Evolutionary conservation across 2,888 invertebrate species (phyloP).

Genomic region (Caenorhabditis drosophilae): DNA sequence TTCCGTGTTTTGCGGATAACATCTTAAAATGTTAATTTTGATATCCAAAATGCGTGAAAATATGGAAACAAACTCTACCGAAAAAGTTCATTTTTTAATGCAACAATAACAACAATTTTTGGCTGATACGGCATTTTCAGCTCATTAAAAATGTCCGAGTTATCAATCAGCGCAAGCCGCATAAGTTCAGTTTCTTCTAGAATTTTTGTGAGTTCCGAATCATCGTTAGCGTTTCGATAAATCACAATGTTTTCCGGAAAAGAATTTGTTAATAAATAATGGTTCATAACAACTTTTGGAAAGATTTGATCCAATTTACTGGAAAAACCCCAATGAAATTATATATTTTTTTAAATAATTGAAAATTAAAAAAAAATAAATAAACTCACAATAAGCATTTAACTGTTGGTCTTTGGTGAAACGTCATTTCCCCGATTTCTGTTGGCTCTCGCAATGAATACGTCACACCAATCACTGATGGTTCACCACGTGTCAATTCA

Average conservation of each 20-base stretch:
- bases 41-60: no score
- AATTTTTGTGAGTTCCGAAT: neutral
- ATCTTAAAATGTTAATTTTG: no score
- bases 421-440: neutral
- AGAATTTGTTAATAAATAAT: no score
- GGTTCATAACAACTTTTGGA: neutral
- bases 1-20: no score
- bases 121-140: no score
- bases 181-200: neutral
- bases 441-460: neutral
- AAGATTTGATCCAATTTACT: no score
- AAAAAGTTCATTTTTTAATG: no score
- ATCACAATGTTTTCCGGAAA: neutral
- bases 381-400: neutral
- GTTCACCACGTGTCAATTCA: neutral
- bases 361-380: neutral
- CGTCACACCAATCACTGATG: neutral
- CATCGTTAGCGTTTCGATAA: neutral
- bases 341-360: neutral
- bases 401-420: neutral
- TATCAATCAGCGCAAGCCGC: no score
- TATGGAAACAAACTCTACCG: no score
- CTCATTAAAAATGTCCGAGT: no score
- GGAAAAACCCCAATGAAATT: no score
- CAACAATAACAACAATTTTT: no score